Evolutionary conservation across 2,888 invertebrate genomes (phyloP).

Genomic region (Agriopis leucophaearia): DNA sequence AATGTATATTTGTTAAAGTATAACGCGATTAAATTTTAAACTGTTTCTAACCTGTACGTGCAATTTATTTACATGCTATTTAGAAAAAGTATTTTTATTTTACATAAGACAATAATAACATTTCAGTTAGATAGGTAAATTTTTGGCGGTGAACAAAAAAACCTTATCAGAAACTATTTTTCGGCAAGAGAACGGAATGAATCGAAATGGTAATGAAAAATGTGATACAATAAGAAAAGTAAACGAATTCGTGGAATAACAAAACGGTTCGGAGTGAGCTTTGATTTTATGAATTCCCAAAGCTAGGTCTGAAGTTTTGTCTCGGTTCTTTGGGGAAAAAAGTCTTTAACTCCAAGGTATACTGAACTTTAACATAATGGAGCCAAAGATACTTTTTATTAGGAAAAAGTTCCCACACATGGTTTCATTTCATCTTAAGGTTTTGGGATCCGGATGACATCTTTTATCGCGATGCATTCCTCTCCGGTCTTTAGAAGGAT

Average conservation of each 20-base stretch:
- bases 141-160: neutral
- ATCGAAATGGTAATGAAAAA: conserved; percentile 33
- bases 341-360: conserved; percentile 46
- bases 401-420: conserved; percentile 50
- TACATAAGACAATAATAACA: too few relatives aligned
- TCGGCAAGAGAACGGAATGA: conserved; percentile 5
- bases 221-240: conserved; percentile 54
- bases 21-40: conserved; percentile 5
- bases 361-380: conserved; percentile 58
- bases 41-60: neutral
- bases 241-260: conserved; percentile 70
- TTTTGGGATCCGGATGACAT: conserved; percentile 83
- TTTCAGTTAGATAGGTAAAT: too few relatives aligned
- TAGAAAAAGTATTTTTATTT: too few relatives aligned
- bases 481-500: conserved; percentile 72
- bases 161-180: conserved; percentile 10
- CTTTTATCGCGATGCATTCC: conserved; percentile 84
- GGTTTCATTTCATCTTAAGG: conserved; percentile 71
- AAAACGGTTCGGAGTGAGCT: conserved; percentile 65
- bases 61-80: neutral
- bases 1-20: conserved; percentile 26
- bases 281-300: conserved; percentile 83
- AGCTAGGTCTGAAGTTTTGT: conserved; percentile 82
- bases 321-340: conserved; percentile 70
- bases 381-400: conserved; percentile 59